Conservation (phyloP, 2,888 invertebrate species). For the Acanthosepion lycidas region DNA sequence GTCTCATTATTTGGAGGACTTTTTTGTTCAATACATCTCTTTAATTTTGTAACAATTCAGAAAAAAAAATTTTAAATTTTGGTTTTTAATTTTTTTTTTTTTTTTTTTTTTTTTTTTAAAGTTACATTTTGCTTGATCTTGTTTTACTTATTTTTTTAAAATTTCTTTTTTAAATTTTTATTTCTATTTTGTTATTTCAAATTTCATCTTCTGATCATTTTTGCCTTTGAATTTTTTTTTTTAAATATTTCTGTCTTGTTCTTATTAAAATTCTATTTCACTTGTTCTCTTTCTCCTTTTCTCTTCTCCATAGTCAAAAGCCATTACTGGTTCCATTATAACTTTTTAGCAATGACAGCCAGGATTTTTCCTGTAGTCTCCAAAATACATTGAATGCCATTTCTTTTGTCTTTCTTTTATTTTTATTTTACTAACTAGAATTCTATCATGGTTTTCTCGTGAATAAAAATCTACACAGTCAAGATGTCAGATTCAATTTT, state of each 20-base stretch:
- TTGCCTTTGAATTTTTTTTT: neutral
- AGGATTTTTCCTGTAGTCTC: neutral
- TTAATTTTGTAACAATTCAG: neutral
- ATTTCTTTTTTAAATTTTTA: neutral
- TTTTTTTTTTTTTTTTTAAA: neutral
- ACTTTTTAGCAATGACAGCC: conserved; percentile 6
- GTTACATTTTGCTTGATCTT: neutral
- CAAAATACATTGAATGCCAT: neutral
- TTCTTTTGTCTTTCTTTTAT: neutral
- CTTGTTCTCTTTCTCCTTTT: neutral
- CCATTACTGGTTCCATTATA: neutral
- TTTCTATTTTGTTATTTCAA: neutral
- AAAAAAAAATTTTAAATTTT: neutral
- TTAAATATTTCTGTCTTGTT: neutral
- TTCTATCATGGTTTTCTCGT: neutral
- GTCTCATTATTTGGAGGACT: neutral
- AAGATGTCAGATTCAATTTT: neutral
- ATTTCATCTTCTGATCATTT: neutral
- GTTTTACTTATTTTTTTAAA: neutral
- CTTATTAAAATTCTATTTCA: neutral
- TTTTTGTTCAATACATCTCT: neutral
- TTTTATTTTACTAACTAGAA: neutral
- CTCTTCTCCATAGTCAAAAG: neutral
- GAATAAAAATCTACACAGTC: neutral
- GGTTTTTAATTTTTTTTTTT: neutral